phyloP scores from a whole-genome alignment of 2,113 vertebrate species.

The Ochotona princeps region DNA sequence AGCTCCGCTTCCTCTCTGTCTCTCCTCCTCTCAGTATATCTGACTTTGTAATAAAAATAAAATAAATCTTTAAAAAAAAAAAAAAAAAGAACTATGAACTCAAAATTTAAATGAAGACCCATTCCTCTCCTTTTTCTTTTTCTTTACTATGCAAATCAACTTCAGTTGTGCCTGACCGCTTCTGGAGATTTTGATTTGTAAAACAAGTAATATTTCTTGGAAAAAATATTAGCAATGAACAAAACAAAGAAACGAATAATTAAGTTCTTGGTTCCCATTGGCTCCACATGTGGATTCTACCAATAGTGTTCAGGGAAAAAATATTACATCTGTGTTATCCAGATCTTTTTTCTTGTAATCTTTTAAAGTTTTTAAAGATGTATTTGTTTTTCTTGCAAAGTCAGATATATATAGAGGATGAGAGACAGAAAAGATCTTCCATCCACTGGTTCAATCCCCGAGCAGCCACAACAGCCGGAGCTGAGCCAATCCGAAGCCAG shows the following conservation, averaged over 20 bases:
- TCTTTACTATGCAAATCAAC: background rate
- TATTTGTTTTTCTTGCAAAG: no score
- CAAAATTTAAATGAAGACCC: background rate
- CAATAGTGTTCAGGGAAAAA: background rate
- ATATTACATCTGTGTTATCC: background rate
- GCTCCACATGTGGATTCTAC: background rate
- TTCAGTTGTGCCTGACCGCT: constrained; percentile 10
- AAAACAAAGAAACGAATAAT: constrained; percentile 19
- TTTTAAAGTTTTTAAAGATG: no score
- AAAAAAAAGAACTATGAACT: background rate
- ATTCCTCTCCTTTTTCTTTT: background rate
- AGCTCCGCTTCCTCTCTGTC: no score
- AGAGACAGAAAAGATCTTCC: no score
- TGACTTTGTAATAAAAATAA: no score
- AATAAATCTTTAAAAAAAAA: no score
- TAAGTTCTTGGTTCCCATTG: background rate
- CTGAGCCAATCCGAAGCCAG: no score
- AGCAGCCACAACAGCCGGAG: no score
- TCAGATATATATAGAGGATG: no score
- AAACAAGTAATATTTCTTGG: constrained; percentile 8
- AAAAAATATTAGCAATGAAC: constrained; percentile 1
- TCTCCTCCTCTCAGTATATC: no score
- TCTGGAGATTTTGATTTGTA: background rate
- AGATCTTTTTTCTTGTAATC: background rate
- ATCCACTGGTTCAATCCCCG: no score